Conservation (phyloP, 1,140 invertebrate species). For the Calliopsis andreniformis region DNA sequence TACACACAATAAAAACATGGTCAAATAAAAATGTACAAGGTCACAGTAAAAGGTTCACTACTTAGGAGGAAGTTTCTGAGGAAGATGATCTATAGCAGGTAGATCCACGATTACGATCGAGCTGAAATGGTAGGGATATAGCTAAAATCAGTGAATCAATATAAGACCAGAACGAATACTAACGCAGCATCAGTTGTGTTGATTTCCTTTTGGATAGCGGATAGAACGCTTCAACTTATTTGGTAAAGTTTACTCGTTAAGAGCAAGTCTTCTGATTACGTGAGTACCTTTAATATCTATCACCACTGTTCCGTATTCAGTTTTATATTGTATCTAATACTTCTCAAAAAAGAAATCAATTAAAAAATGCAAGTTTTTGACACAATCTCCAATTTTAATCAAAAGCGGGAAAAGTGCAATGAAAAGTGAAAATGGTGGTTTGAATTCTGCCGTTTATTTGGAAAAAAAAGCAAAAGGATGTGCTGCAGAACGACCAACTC, state of each 20-base stretch:
- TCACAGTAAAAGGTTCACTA: background rate
- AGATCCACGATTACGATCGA: conserved; percentile 17
- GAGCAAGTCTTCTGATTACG: conserved; percentile 15
- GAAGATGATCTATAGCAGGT: conserved; percentile 20
- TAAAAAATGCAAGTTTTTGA: too few relatives aligned
- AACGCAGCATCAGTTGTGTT: conserved; percentile 66
- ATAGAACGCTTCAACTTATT: conserved; percentile 40
- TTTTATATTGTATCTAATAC: background rate
- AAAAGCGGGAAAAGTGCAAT: too few relatives aligned
- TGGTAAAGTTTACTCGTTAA: conserved; percentile 16
- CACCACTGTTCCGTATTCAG: background rate
- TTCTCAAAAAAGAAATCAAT: too few relatives aligned
- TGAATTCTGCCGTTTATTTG: too few relatives aligned
- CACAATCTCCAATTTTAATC: too few relatives aligned
- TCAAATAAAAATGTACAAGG: too few relatives aligned
- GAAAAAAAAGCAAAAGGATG: too few relatives aligned
- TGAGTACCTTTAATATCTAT: conserved; percentile 7
- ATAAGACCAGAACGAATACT: conserved; percentile 68
- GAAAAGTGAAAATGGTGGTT: too few relatives aligned
- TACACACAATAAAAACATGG: too few relatives aligned
- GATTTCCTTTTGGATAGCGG: conserved; percentile 65
- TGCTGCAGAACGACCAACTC: too few relatives aligned
- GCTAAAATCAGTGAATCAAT: conserved; percentile 58
- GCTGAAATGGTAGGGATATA: conserved; percentile 58
- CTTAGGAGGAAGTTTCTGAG: background rate